Evolutionary conservation across 1,140 invertebrate species (phyloP), one percentile per base, ranked within the genome.

Genomic region (Cyclargus thomasi): DNA sequence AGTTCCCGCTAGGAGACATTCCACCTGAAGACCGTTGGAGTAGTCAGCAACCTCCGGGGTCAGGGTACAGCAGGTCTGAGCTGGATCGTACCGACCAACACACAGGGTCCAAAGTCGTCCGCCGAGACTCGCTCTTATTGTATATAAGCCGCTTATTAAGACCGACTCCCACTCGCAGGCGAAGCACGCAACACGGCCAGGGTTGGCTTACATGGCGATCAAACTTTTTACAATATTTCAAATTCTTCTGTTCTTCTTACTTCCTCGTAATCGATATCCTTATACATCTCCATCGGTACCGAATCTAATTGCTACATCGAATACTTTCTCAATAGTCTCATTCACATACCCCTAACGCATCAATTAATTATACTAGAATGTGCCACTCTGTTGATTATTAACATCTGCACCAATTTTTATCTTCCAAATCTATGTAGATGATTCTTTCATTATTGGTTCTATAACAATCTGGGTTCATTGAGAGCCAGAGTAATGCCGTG

Each of bases 81-180:
- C 18, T 53, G 21, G 47, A 23, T 68, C 69, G 63, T 78, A 71
- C 36, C 10, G 2, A 4, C 1, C 20, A 53, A 8, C 3, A 0
- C 1, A 70, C 72, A 74, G 55, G 68, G 74, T 68, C 66, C 57
- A 75, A 59, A 72, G 62, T 79, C 10, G 63, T 22, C 53, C 8
- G 62, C n/a, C 7, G 23, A 55, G 67, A 53, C 67, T 70, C 67
- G 73, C 74, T 81, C 77, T 85, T 82, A 82, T 85, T 80, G 80
- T 88, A 83, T 85, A 81, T 86, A 85, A 81, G 77, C 74, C 72
- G 77, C 83, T 85, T 87, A 87, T 83, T 87, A 85, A 85, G 82
- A 84, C 77, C 73, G 79, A 82, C 83, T 86, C 85, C 85, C 83
- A 83, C 82, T 82, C 78, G 78, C 70, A 63, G 72, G 73, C 74